Evolutionary conservation across 2,888 invertebrate genomes (phyloP).

Genomic region (Pyrrhosoma nymphula): DNA sequence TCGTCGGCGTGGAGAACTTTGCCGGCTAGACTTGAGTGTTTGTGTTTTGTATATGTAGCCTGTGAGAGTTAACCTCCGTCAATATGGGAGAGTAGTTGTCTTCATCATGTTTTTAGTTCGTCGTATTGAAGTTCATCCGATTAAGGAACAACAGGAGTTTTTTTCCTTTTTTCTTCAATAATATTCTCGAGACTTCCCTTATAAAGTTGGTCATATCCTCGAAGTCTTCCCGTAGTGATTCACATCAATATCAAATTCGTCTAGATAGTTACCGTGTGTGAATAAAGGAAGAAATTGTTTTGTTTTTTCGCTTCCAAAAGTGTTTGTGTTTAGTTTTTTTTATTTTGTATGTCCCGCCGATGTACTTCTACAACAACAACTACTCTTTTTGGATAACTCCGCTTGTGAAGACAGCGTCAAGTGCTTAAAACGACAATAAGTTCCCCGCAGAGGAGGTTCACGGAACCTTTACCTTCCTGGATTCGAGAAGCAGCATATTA

Average conservation of each 20-base stretch:
- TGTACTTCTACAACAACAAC: neutral
- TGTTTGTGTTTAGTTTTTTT: constrained; percentile 20
- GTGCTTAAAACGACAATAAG: neutral
- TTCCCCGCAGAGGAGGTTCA: neutral
- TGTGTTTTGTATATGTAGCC: neutral
- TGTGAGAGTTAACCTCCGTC: neutral
- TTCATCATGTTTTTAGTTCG: neutral
- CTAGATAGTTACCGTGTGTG: neutral
- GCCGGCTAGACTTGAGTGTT: neutral
- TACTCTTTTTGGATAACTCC: neutral
- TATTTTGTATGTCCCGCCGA: neutral
- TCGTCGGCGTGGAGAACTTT: neutral
- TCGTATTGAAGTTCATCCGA: neutral
- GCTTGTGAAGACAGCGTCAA: neutral
- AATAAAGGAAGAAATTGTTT: neutral
- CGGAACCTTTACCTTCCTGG: neutral
- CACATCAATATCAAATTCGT: neutral
- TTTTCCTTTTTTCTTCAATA: neutral
- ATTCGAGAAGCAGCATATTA: neutral
- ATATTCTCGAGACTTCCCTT: neutral
- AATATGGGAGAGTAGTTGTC: neutral
- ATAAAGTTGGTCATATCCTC: neutral
- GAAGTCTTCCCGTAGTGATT: neutral
- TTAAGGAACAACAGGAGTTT: neutral
- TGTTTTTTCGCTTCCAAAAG: neutral